A percentile compares a stretch with the other conserved stretches of the same genome.
Evolutionary conservation across 2,888 invertebrate species (phyloP).

Genomic region (Panopea generosa): DNA sequence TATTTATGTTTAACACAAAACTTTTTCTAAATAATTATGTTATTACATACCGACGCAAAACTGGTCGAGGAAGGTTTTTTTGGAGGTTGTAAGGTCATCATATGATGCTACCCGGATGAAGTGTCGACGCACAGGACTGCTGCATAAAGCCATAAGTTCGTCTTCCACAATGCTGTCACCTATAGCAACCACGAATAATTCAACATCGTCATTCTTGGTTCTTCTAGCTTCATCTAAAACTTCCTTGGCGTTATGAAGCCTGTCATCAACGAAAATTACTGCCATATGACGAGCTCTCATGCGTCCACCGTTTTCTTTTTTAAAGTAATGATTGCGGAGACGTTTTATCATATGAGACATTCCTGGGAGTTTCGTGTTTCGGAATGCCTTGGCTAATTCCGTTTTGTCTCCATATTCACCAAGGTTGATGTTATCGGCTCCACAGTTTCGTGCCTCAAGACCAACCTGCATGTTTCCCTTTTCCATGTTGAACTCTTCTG

Average conservation of each 20-base stretch:
- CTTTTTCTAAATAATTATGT: too few relatives aligned
- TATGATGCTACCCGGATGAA: constrained; percentile 54
- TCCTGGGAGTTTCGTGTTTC: constrained; percentile 33
- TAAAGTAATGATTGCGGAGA: constrained; percentile 61
- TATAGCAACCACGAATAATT: constrained; percentile 64
- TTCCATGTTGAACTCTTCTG: constrained; percentile 69
- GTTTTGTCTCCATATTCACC: constrained; percentile 45
- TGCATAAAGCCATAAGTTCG: constrained; percentile 50
- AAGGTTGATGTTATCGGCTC: constrained; percentile 66
- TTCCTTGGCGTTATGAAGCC: constrained; percentile 52
- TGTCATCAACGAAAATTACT: constrained; percentile 74
- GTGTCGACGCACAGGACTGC: constrained; percentile 38
- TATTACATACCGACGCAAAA: constrained; percentile 58
- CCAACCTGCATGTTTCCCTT: constrained; percentile 72
- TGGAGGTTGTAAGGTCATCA: constrained; percentile 26
- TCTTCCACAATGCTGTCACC: constrained; percentile 58
- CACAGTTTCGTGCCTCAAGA: constrained; percentile 70
- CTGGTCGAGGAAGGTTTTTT: constrained; percentile 50
- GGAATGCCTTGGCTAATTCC: constrained; percentile 48
- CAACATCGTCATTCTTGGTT: constrained; percentile 50
- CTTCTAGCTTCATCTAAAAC: constrained; percentile 53
- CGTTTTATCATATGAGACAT: constrained; percentile 62
- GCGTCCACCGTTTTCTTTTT: constrained; percentile 58
- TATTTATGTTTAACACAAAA: too few relatives aligned
- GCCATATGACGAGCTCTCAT: constrained; percentile 67